These are phyloP conservation scores for Dryobates pubescens DNA, from an alignment of 2,797 vertebrate genomes.

Conservation along the genomic window DNA sequence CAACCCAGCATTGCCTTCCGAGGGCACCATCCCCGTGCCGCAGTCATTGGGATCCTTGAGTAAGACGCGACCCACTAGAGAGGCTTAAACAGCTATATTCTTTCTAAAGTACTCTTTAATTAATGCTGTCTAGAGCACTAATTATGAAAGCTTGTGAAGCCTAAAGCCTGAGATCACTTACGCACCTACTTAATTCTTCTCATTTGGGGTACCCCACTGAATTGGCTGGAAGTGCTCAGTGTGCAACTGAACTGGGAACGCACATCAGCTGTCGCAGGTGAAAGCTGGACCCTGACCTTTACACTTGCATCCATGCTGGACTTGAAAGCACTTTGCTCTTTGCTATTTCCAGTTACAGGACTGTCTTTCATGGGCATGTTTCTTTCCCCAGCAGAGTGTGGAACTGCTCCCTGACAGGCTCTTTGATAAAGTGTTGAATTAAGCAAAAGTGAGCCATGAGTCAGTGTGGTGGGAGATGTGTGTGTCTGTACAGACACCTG, in stretches of 20 bases:
- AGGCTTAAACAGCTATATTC: constrained; percentile 54
- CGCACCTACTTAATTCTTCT: constrained; percentile 53
- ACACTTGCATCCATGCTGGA: neutral
- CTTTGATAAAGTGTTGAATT: neutral
- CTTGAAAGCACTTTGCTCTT: neutral
- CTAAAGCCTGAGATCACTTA: constrained; percentile 64
- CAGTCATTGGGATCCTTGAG: constrained; percentile 50
- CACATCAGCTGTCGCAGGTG: neutral
- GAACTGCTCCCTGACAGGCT: neutral
- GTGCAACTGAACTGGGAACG: neutral
- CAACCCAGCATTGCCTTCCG: neutral
- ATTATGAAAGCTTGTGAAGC: constrained; percentile 65
- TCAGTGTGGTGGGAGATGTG: neutral
- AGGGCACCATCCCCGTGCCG: constrained; percentile 34
- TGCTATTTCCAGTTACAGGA: neutral
- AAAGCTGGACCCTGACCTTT: neutral
- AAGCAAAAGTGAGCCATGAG: neutral
- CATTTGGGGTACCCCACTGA: constrained; percentile 3
- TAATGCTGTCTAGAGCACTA: constrained; percentile 65
- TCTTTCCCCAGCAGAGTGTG: neutral
- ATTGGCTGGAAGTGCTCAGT: neutral
- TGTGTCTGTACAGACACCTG: neutral
- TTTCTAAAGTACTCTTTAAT: constrained; percentile 64
- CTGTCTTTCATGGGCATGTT: neutral
- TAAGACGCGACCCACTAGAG: constrained; percentile 47